Evolutionary conservation across 2,888 invertebrate species (phyloP).

Genomic region (Acanthosepion pharaonis): DNA sequence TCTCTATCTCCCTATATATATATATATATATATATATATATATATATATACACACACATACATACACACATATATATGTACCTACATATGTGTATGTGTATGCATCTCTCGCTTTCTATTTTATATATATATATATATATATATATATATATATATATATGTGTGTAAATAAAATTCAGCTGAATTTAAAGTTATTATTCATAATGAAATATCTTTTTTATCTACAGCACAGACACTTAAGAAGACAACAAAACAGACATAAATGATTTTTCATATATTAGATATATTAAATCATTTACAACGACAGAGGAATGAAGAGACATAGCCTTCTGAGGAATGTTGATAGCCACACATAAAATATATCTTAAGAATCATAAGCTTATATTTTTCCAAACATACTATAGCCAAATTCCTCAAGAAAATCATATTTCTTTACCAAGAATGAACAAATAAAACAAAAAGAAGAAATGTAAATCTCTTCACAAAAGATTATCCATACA

Average conservation of each 20-base stretch:
- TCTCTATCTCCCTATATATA: no score
- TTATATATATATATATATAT: no score
- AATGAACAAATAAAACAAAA: neutral
- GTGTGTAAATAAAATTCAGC: no score
- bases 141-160: neutral
- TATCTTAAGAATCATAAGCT: neutral
- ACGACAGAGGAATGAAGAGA: neutral
- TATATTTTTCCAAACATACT: neutral
- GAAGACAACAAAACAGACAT: neutral
- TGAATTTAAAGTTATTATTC: no score
- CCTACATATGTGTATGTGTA: no score
- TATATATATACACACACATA: no score
- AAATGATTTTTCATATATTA: neutral
- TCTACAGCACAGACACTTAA: neutral
- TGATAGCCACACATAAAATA: neutral
- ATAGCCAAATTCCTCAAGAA: neutral
- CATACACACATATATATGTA: no score
- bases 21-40: no score
- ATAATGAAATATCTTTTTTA: neutral
- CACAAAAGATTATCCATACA: neutral
- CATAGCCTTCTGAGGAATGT: neutral
- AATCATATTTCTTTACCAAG: neutral
- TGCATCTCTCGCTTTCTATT: no score
- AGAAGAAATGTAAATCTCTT: neutral
- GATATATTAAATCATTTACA: neutral